Base-by-base conservation (phyloP, 2,888 invertebrate species). In the Microplitis deprimator region DNA sequence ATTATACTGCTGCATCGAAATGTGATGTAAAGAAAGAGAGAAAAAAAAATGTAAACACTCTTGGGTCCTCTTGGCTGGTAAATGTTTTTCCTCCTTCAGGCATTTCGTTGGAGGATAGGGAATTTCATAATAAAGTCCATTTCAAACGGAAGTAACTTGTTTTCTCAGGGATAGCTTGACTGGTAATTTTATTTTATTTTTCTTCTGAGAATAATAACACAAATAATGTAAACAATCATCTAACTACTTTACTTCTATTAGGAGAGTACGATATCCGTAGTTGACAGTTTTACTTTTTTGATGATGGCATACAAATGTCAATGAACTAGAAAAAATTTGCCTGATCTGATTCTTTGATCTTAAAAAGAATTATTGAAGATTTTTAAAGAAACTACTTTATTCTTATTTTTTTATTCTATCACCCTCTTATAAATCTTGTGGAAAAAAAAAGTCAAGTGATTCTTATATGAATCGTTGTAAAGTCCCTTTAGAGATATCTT, bases 371-470 rank as follows among this genome's bases (percentile, higher is more conserved):
- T 6, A 16, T 29, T 29, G 13, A 38, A 60, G 13, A 60, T 4
- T 38, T 13, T 13, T 17, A n/a, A 68, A 50, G 50, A 50, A 17
- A 50, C 13, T 50, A 13, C 50, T 50, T 50, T 50, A 50, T 8
- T 20, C 16, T 10, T 62, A 3, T n/a, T 71, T 38, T 60, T 29
- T 60, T 60, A 29, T 29, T 4, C 29, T 29, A n/a, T 29, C 60
- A 70, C 59, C 20, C 29, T 39, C 38, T 38, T 16, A n/a, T 6
- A 40, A 69, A 61, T 71, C 8, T 16, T 3, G 16, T 20, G 61
- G 29, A 61, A 62, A 73, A 76, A 72, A 16, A 68, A 68, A 72
- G 68, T 68, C 68, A 76, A 76, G 76, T 76, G 76, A 76, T 77
- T 73, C 73, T 69, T 68, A 40, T 17, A 50, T 38, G 50, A 59